phyloP scores from a whole-genome alignment of 2,113 vertebrate genomes.

The human region GRCh38 chr19:55301001-55301500 shows the following conservation, averaged over 20 bases:
- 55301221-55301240: background rate
- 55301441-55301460: background rate
- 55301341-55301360: background rate
- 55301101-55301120: background rate
- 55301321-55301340: background rate
- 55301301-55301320: background rate
- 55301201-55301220: background rate
- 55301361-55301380: background rate
- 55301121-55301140: fast-evolving
- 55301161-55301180: background rate
- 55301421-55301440: background rate
- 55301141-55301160: too few species aligned
- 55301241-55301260: background rate
- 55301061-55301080: background rate
- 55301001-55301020: background rate
- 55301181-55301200: background rate
- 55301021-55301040: background rate
- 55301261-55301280: background rate
- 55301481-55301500: background rate
- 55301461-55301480: background rate
- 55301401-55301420: background rate
- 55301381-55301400: background rate
- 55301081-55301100: background rate
- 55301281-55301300: background rate
- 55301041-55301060: background rate